Conservation (phyloP, 2,797 vertebrate genomes). For the Rhabdophis nuchalis region DNA sequence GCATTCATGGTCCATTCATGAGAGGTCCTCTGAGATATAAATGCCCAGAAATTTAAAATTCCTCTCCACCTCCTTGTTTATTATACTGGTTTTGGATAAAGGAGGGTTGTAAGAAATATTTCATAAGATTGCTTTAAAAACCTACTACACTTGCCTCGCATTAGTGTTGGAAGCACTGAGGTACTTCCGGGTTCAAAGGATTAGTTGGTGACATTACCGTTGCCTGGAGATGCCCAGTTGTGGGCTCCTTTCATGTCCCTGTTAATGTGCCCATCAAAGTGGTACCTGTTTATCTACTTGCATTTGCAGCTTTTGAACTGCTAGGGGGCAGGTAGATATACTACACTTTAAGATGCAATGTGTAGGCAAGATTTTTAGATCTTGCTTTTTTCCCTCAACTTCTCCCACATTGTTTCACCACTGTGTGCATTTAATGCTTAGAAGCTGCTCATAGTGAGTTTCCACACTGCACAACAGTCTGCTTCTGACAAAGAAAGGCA, state of each 20-base stretch:
- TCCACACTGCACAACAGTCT: neutral
- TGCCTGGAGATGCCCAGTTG: neutral
- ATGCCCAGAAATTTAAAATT: no score
- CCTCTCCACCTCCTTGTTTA: no score
- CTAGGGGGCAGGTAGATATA: neutral
- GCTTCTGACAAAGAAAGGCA: neutral
- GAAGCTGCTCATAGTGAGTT: neutral
- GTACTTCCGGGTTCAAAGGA: neutral
- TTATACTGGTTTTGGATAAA: neutral
- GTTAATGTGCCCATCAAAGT: neutral
- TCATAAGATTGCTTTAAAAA: neutral
- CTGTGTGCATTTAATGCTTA: neutral
- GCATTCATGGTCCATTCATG: no score
- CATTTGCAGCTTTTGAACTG: neutral
- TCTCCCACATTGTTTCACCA: neutral
- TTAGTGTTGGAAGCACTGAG: neutral
- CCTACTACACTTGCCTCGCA: neutral
- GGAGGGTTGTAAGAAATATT: neutral
- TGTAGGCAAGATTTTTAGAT: neutral
- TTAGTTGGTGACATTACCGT: neutral
- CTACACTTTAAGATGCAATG: neutral
- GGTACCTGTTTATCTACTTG: neutral
- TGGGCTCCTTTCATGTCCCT: neutral
- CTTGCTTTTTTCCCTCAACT: neutral
- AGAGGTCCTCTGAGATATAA: no score